phyloP scores from a whole-genome alignment of 2,888 invertebrate genomes.

The Cephalotes varians region DNA sequence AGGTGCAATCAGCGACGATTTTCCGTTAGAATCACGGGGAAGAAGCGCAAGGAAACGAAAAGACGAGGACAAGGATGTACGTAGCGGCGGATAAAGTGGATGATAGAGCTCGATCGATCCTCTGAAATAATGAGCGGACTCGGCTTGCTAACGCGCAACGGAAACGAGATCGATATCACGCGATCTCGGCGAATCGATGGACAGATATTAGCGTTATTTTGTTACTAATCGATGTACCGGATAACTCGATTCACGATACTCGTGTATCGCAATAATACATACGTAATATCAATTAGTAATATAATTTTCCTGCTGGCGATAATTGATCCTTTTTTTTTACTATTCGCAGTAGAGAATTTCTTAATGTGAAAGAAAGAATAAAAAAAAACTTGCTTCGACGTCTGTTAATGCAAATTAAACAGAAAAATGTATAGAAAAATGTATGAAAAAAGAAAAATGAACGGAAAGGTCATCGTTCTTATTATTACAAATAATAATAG shows the following conservation, averaged over 20 bases:
- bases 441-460: neutral
- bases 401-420: too few species aligned
- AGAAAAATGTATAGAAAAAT: too few species aligned
- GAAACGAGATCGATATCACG: conserved; percentile 44
- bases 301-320: neutral
- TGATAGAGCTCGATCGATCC: neutral
- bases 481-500: neutral
- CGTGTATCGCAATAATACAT: neutral
- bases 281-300: conserved; percentile 4
- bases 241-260: neutral
- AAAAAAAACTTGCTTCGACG: neutral
- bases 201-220: conserved; percentile 10
- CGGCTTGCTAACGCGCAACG: conserved; percentile 26
- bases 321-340: too few species aligned
- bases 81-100: conserved; percentile 26
- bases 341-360: neutral
- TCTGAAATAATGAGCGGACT: conserved; percentile 37
- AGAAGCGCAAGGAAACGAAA: conserved; percentile 20
- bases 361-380: neutral
- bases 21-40: conserved; percentile 32
- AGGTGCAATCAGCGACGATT: conserved; percentile 53
- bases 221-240: neutral
- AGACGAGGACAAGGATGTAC: neutral
- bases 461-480: neutral
- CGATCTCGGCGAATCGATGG: conserved; percentile 3